Conservation (phyloP, 2,797 vertebrate genomes). For the Lateolabrax maculatus region DNA sequence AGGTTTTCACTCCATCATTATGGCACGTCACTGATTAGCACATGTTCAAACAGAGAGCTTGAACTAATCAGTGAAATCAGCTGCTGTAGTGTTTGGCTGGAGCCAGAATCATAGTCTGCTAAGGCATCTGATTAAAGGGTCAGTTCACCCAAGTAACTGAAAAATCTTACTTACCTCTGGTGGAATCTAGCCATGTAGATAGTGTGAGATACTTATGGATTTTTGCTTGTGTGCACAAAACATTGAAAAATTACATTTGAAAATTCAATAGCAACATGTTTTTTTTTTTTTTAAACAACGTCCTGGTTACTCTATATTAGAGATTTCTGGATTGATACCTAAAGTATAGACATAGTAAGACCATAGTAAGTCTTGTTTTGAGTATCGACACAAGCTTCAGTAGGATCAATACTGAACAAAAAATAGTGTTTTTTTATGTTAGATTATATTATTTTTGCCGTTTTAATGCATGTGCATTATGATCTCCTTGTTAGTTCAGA, state of each 20-base stretch:
- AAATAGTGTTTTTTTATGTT: not conserved
- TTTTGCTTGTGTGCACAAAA: not conserved
- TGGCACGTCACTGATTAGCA: constrained; percentile 48
- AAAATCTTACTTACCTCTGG: not conserved
- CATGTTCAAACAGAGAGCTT: constrained; percentile 17
- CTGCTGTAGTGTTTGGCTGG: constrained; percentile 33
- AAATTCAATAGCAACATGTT: not conserved
- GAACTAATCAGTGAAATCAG: constrained; percentile 50
- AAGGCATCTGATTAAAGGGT: constrained; percentile 22
- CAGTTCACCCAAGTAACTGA: constrained; percentile 34
- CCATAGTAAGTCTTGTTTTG: not conserved
- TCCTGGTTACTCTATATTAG: not conserved
- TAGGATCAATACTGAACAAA: not conserved
- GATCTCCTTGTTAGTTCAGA: too few relatives aligned
- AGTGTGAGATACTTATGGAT: not conserved
- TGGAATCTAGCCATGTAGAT: not conserved
- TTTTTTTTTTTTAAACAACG: not conserved
- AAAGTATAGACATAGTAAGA: not conserved
- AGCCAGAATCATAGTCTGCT: constrained; percentile 15
- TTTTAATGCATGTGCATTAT: not conserved
- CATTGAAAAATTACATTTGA: not conserved
- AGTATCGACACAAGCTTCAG: not conserved
- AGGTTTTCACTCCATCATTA: constrained; percentile 31
- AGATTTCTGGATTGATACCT: not conserved
- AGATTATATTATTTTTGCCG: not conserved